Evolutionary conservation across 2,113 vertebrate species (phyloP).

Genomic region (Cheirogaleus medius): DNA sequence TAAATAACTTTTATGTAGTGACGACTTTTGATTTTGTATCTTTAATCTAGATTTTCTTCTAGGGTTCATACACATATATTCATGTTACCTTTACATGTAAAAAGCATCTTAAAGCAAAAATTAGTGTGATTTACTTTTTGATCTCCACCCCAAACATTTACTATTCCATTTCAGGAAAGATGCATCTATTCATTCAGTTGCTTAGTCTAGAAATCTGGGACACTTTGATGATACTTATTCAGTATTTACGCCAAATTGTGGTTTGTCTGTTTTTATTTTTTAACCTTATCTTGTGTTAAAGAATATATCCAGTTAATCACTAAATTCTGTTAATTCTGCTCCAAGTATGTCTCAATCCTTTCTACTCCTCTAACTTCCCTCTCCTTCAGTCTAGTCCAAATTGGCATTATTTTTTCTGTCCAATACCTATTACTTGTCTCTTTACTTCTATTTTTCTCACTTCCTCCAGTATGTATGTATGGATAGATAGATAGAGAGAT

Average conservation of each 20-base stretch:
- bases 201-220: background rate
- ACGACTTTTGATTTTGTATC: background rate
- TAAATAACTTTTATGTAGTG: background rate
- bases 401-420: background rate
- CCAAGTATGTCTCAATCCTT: background rate
- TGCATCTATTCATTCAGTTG: background rate
- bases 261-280: too few species aligned
- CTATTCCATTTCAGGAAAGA: background rate
- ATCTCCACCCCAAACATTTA: background rate
- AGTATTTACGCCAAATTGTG: too few species aligned
- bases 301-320: background rate
- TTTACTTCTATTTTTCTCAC: background rate
- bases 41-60: background rate
- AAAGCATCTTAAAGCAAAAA: background rate
- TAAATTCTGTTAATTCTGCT: background rate
- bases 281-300: too few species aligned
- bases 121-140: background rate
- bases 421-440: background rate
- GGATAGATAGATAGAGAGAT: background rate
- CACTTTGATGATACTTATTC: background rate
- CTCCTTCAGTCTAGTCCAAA: background rate
- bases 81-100: background rate
- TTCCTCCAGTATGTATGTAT: background rate
- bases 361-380: background rate
- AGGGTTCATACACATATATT: background rate